Evolutionary conservation across 2,797 vertebrate species (phyloP), one percentile per base, ranked within the genome.

Genomic region (Lithobates sylvaticus): DNA sequence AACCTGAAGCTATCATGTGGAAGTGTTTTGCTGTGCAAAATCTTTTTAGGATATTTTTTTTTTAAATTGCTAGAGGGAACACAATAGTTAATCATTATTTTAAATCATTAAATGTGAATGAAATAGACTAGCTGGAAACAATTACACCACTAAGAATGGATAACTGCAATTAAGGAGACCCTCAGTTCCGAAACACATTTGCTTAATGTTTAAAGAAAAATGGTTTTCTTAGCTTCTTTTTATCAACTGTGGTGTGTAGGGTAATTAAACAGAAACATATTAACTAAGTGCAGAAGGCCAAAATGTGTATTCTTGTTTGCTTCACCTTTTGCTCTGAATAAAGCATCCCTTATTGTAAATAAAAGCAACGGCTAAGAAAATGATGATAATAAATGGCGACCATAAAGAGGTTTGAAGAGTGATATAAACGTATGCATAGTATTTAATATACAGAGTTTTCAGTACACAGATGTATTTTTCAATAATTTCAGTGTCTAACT

Each of bases 11-110:
- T 54, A 84, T 90, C 92, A 90, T 92, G 90, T 95, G 93, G 92
- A 94, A 95, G 86, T 86, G 85, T 84, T 93, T 94, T 90, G 88
- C 84, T 88, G 89, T 85, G 75, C 80, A 90, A 88, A 90, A 90
- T 86, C 86, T 69, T 34, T 61, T 91, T 90, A 91, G 88, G 78
- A 88, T 86, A 80, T 54, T 72, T 54, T 44, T n/a, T 54, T n/a
- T 61, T 89, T 90, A 91, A 89, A 88, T 90, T 73, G 76, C 89
- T 90, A 88, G 85, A 88, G 78, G 79, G 39, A 88, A 80, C 89
- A 84, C 81, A 74, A 83, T 54, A 76, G 80, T 89, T 91, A 90
- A 90, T 92, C 89, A 91, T 82, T 75, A 86, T 88, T 89, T 89
- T 61, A 89, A 91, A 91, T 91, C 70, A 88, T 88, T 91, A 91